phyloP scores from a whole-genome alignment of 2,888 invertebrate genomes.

The Halictus ligatus region DNA sequence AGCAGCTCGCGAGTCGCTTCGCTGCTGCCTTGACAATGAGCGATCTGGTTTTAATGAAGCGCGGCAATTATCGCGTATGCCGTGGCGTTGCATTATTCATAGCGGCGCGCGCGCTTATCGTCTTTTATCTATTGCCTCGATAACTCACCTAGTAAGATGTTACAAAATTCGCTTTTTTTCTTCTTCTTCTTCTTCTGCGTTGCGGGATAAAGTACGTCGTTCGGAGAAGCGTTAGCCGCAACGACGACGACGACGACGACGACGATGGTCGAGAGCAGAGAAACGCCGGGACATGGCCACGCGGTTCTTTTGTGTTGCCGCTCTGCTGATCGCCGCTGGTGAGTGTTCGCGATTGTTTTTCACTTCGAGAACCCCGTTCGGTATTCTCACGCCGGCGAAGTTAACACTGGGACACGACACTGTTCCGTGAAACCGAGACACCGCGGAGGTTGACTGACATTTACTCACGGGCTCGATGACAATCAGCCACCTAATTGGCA shows the following conservation, averaged over 20 bases:
- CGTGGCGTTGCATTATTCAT: constrained; percentile 62
- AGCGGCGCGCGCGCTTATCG: constrained; percentile 42
- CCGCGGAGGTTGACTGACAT: background rate
- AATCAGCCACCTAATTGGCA: background rate
- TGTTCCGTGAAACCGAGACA: background rate
- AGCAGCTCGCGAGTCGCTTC: constrained; percentile 25
- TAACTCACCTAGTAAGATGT: constrained; percentile 34
- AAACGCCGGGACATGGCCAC: constrained; percentile 59
- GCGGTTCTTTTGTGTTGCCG: constrained; percentile 78
- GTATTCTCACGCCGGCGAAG: constrained; percentile 27
- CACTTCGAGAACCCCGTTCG: constrained; percentile 29
- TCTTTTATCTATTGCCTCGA: constrained; percentile 42
- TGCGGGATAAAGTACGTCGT: constrained; percentile 3
- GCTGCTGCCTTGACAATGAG: constrained; percentile 53
- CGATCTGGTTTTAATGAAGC: constrained; percentile 64
- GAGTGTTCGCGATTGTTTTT: constrained; percentile 51
- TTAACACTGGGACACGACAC: background rate
- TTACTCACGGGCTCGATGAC: background rate
- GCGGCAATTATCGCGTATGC: constrained; percentile 62
- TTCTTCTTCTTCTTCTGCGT: background rate
- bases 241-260: constrained; percentile 3
- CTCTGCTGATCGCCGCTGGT: constrained; percentile 68
- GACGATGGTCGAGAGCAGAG: constrained; percentile 8
- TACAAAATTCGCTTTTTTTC: constrained; percentile 22
- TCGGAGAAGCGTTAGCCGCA: constrained; percentile 14